These are phyloP conservation scores for Molossus alvarezi DNA, from an alignment of 2,797 vertebrate species.

Conservation along the genomic window DNA sequence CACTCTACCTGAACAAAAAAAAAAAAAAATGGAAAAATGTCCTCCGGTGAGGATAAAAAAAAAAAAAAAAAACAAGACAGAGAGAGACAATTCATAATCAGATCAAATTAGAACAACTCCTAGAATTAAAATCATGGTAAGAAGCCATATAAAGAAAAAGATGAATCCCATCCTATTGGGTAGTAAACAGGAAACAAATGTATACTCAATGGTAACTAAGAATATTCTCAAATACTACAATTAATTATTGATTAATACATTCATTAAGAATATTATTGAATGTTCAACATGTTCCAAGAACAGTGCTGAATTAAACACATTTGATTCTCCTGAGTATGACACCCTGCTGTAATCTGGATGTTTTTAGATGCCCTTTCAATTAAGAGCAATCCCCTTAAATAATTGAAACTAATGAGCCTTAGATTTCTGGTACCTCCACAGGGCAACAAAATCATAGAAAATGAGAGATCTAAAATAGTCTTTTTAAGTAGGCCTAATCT, in stretches of 20 bases:
- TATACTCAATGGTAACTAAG: not conserved
- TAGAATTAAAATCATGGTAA: not conserved
- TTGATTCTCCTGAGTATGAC: not conserved
- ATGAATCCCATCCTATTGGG: not conserved
- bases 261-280: slow-evolving; percentile 19
- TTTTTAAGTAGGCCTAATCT: not conserved
- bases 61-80: no score
- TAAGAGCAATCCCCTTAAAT: not conserved
- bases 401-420: not conserved
- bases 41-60: no score
- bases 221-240: slow-evolving; percentile 1
- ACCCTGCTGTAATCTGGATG: not conserved
- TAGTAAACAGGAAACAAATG: not conserved
- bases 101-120: not conserved
- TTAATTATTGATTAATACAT: not conserved
- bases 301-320: not conserved
- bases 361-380: not conserved
- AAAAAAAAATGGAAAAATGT: no score
- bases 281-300: not conserved
- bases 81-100: not conserved
- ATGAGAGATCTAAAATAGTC: not conserved
- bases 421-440: not conserved
- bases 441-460: not conserved
- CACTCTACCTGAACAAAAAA: no score
- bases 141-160: not conserved